These are phyloP conservation scores for Gymnocypris eckloni DNA, from an alignment of 2,797 vertebrate genomes.

Conservation along the genomic window DNA sequence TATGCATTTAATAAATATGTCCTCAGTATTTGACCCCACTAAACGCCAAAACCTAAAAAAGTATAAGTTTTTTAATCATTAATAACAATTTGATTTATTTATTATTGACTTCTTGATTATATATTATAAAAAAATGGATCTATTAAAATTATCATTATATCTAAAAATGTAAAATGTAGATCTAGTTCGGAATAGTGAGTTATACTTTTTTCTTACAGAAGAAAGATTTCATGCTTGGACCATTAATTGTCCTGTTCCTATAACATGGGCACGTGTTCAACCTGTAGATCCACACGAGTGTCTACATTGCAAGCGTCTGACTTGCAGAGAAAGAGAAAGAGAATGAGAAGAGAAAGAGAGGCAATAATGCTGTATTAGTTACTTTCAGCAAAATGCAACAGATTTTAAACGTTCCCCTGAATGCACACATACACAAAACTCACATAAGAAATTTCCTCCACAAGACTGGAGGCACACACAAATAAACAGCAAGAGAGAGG, in stretches of 20 bases:
- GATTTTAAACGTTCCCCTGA: neutral
- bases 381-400: neutral
- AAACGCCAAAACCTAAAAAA: neutral
- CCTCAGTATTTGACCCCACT: neutral
- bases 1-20: neutral
- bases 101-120: neutral
- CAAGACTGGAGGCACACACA: slow-evolving; percentile 13
- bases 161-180: neutral
- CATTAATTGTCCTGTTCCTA: neutral
- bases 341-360: neutral
- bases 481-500: slow-evolving; percentile 24
- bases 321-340: slow-evolving; percentile 47
- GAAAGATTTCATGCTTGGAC: neutral
- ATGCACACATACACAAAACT: slow-evolving; percentile 2
- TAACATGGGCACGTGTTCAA: neutral
- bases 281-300: neutral
- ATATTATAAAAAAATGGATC: neutral
- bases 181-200: neutral
- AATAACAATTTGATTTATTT: neutral
- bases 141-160: too few species aligned
- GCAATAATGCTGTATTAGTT: neutral
- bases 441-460: neutral
- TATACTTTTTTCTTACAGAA: neutral
- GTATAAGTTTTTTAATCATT: neutral
- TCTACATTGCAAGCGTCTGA: neutral